A percentile compares a stretch with the other conserved stretches of the same genome.
Conservation (phyloP, 2,113 vertebrate genomes). For the Dromaius novaehollandiae region DNA sequence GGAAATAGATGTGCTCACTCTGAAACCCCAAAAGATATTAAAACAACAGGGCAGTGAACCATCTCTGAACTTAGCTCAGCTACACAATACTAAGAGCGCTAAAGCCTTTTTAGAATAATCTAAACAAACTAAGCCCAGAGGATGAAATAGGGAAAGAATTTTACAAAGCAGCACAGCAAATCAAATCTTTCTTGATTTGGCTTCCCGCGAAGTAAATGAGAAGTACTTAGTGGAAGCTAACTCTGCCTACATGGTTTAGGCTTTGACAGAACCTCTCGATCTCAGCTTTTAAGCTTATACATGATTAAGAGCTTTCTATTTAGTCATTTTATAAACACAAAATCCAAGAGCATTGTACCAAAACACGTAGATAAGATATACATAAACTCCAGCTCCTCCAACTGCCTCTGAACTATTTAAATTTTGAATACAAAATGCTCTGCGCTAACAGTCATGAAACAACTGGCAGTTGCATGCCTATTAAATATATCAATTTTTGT, state of each 20-base stretch:
- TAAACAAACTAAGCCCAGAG: background rate
- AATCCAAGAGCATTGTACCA: background rate
- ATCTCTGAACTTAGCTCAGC: background rate
- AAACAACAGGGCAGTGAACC: background rate
- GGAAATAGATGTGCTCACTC: background rate
- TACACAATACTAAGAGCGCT: background rate
- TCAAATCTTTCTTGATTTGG: background rate
- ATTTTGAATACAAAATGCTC: background rate
- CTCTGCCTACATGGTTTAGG: background rate
- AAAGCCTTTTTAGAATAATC: background rate
- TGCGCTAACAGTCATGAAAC: background rate
- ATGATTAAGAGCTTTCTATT: background rate
- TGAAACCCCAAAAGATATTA: slow-evolving; percentile 27
- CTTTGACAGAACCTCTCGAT: background rate
- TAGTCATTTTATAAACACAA: background rate
- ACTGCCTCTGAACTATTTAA: background rate
- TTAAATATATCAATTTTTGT: rapidly evolving
- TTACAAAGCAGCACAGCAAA: background rate
- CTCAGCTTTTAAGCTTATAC: background rate
- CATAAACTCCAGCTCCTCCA: background rate
- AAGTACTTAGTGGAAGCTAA: background rate
- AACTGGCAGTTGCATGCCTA: background rate
- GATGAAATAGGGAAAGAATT: background rate
- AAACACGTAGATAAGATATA: background rate
- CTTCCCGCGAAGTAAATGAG: background rate